Evolutionary conservation across 92 coral and sea anemone species (phyloP).

Genomic region (Scolanthus callimorphus): DNA sequence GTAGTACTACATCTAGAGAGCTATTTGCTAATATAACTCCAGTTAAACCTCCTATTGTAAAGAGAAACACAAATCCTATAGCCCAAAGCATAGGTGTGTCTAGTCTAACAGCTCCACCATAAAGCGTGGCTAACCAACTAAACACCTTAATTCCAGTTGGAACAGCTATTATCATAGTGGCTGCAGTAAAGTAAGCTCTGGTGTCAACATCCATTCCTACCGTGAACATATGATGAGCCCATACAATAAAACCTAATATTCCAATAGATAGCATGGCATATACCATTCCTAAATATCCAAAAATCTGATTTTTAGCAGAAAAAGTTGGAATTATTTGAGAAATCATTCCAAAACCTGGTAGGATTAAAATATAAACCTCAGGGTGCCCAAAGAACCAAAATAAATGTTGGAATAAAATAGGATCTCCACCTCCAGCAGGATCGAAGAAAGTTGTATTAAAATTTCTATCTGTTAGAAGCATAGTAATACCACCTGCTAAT

Average conservation of each 20-base stretch:
- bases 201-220: conserved; percentile 83
- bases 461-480: conserved; percentile 73
- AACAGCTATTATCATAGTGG: conserved; percentile 81
- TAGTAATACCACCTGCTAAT: conserved; percentile 73
- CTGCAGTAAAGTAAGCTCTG: conserved; percentile 89
- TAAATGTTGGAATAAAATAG: conserved; percentile 79
- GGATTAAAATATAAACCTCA: conserved; percentile 77
- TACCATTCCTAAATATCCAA: too few relatives aligned
- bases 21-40: conserved; percentile 79
- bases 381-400: conserved; percentile 90
- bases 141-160: conserved; percentile 91
- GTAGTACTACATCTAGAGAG: conserved; percentile 72
- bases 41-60: conserved; percentile 81
- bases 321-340: conserved; percentile 78
- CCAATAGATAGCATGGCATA: conserved; percentile 82
- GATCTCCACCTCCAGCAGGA: conserved; percentile 84
- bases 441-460: conserved; percentile 84
- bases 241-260: conserved; percentile 80
- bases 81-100: conserved; percentile 86
- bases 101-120: conserved; percentile 66
- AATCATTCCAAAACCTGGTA: conserved; percentile 79
- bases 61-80: conserved; percentile 76
- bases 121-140: conserved; percentile 83
- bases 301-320: conserved; percentile 69
- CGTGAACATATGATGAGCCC: conserved; percentile 77